Evolutionary conservation across 2,888 invertebrate species (phyloP).

Genomic region (Heliconius erato): DNA sequence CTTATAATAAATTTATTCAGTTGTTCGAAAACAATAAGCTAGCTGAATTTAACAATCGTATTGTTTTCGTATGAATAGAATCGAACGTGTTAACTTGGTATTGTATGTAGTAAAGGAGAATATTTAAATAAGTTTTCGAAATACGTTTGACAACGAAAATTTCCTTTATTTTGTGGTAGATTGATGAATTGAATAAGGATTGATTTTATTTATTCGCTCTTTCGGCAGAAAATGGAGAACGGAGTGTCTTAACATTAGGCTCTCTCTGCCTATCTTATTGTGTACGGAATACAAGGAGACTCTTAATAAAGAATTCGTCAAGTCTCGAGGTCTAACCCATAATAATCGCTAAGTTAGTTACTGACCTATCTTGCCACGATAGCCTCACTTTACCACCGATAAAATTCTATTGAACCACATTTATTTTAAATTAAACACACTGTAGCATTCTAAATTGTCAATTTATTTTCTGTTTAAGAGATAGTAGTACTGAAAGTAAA

Average conservation of each 20-base stretch:
- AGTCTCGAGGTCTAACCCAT: too few species aligned
- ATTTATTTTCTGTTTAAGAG: neutral
- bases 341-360: too few species aligned
- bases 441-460: neutral
- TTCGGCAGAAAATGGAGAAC: too few species aligned
- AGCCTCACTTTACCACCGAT: too few species aligned
- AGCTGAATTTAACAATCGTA: conserved; percentile 14
- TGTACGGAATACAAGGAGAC: too few species aligned
- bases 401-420: neutral
- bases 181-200: too few species aligned
- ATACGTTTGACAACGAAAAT: neutral
- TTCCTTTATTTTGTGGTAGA: too few species aligned
- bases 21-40: conserved; percentile 10
- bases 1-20: conserved; percentile 25
- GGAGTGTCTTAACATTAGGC: too few species aligned
- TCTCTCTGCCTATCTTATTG: neutral
- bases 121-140: neutral
- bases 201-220: too few species aligned
- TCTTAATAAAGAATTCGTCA: too few species aligned
- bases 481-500: conserved; percentile 7
- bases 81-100: neutral
- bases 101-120: neutral
- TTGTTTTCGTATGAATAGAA: conserved; percentile 12
- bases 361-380: too few species aligned
- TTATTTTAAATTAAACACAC: neutral